Evolutionary conservation across 2,888 invertebrate species (phyloP).

Genomic region (Dorcus hopei): DNA sequence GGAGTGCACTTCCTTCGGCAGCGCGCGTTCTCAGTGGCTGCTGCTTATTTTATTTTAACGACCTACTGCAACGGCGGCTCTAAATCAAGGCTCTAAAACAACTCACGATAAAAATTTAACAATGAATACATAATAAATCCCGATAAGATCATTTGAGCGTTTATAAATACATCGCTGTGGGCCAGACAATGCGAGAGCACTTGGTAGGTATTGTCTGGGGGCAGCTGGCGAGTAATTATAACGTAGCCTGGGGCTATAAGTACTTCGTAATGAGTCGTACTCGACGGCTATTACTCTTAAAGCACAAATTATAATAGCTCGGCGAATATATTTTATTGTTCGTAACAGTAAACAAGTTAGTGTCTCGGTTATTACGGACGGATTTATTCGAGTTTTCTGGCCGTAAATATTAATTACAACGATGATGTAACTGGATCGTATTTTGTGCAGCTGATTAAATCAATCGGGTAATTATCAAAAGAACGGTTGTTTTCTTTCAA

Average conservation of each 20-base stretch:
- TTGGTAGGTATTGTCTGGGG: slow-evolving; percentile 41
- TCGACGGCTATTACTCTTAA: slow-evolving; percentile 28
- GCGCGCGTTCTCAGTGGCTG: no score
- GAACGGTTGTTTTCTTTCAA: no score
- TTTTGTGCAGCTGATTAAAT: no score
- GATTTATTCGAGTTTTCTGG: neutral
- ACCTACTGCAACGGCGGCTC: slow-evolving; percentile 17
- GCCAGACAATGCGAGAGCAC: slow-evolving; percentile 36
- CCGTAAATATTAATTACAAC: no score
- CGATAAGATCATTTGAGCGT: slow-evolving; percentile 39
- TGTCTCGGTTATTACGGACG: neutral
- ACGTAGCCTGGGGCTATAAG: slow-evolving; percentile 30
- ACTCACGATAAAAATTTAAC: slow-evolving; percentile 25
- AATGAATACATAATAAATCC: slow-evolving; percentile 33
- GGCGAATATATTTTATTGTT: slow-evolving; percentile 21
- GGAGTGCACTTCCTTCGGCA: no score
- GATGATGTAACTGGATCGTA: no score
- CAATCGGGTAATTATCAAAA: no score
- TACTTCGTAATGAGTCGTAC: slow-evolving; percentile 29
- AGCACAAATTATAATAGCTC: slow-evolving; percentile 22
- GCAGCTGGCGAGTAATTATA: slow-evolving; percentile 45
- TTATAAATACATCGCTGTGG: slow-evolving; percentile 36
- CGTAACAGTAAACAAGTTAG: slow-evolving; percentile 2
- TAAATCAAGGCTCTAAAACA: slow-evolving; percentile 25
- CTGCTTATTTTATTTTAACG: neutral